Evolutionary conservation across 92 coral and sea anemone species (phyloP), one percentile per base, ranked within the genome.

Genomic region (Pocillopora grandis): DNA sequence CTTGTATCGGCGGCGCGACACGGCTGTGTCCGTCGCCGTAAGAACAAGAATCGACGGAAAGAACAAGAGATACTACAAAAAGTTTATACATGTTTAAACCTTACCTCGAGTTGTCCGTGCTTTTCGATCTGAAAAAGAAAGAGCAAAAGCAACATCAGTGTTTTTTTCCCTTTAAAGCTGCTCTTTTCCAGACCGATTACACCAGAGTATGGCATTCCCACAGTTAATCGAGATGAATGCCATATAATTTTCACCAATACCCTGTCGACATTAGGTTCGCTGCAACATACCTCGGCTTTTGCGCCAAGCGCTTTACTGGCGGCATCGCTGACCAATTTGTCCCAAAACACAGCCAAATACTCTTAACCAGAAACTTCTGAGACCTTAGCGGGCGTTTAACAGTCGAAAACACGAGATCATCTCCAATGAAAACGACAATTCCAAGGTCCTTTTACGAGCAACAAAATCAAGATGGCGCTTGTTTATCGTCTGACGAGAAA

Each of bases 401-500:
- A 58, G 62, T 18, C 14, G 52, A 16, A 37, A 58, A 71, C 70
- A 59, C 67, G 48, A 81, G 71, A 81, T 18, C 85, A 81, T 71
- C 64, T 67, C 61, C 69, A 27, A 71, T 58, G 72, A 74, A 83
- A 74, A 58, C 72, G 19, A 57, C 35, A 64, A 83, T 73, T 83
- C 79, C 86, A 62, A 57, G 75, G 80, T 48, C 18, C 76, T 42
- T 62, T 33, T 73, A 27, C 27, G 16, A 68, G 31, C 52, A 80
- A 60, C 68, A 72, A 70, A 85, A 81, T 71, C 92, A 91, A 91
- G 91, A 91, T 91, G 94, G 94, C 94, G 94, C 69, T 88, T 88
- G 89, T 91, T 91, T 85, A 85, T 86, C 71, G 87, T 33, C 75
- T 71, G 86, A 81, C 76, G 86, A 31, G 77, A 75, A 84, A 77